Evolutionary conservation across 2,888 invertebrate genomes (phyloP), one percentile per base, ranked within the genome.

Genomic region (Nowickia ferox): DNA sequence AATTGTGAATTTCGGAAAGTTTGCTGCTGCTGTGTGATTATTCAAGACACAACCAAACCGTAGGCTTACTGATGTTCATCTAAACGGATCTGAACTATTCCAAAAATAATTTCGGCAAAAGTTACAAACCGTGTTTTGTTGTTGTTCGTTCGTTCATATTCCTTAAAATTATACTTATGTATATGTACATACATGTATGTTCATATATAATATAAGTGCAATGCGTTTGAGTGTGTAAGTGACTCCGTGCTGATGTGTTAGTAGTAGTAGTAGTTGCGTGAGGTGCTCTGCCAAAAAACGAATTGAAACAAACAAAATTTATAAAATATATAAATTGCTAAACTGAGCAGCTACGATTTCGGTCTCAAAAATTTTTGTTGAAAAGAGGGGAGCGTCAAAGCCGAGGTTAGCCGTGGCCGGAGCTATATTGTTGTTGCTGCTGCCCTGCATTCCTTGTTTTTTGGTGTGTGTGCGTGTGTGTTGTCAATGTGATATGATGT

Each of bases 51-150:
- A 92, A 91, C 92, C 92, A 92, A 91, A 92, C 90, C 91, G 91
- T 92, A 91, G 92, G 92, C 92, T 92, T 90, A 91, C 92, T 92
- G 92, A 91, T 92, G 91, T 92, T 92, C 92, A 91, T 92, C 92
- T 92, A 92, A 92, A 92, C 90, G 92, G 91, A 91, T 91, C 92
- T 90, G 90, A 90, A 91, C 91, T 92, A 92, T 92, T 91, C 90
- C 90, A 91, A 91, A 86, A 90, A 91, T 91, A 90, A 90, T 91
- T 92, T 92, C 90, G 92, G 90, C 90, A 92, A 90, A 90, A 89
- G 89, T 92, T 89, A 83, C 83, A 86, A 79, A 72, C 82, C 75
- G 68, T 81, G 72, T 57, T 86, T 87, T 87, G 87, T 86, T 84
- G 78, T 71, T 79, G 76, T 74, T 84, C n/a, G 87, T 66, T 30